Percentiles rank a stretch among this genome's conserved stretches.
These are phyloP conservation scores for Cyanistes caeruleus DNA, from an alignment of 2,113 vertebrate genomes.

Conservation along the genomic window DNA sequence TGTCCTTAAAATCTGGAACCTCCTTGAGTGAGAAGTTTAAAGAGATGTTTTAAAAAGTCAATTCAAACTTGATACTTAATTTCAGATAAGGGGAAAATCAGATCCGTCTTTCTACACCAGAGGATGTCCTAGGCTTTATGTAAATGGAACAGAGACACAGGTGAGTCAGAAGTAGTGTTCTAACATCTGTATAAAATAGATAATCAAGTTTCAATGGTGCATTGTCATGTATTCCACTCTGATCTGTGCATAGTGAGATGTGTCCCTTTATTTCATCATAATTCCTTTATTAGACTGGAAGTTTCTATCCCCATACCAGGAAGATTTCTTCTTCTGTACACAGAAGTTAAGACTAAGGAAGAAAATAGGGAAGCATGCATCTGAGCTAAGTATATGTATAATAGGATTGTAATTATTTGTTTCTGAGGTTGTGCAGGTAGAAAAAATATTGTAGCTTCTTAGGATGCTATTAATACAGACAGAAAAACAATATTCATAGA, in stretches of 20 bases:
- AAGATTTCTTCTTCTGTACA: not conserved
- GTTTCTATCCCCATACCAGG: not conserved
- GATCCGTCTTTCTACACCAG: not conserved
- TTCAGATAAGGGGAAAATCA: not conserved
- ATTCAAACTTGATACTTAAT: not conserved
- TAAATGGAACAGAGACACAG: not conserved
- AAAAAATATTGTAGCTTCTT: not conserved
- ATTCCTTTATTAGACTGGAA: not conserved
- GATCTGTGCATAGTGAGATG: not conserved
- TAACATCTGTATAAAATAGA: not conserved
- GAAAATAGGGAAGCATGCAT: fast-evolving
- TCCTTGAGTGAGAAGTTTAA: not conserved
- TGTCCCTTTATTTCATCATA: not conserved
- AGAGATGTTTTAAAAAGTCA: not conserved
- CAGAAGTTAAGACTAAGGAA: not conserved
- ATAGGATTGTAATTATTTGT: not conserved
- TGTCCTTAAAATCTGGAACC: not conserved
- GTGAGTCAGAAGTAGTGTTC: not conserved
- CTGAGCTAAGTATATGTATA: not conserved
- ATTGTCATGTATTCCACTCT: not conserved
- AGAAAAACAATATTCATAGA: not conserved
- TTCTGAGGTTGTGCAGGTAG: not conserved
- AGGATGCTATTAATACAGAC: not conserved
- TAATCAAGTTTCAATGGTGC: not conserved
- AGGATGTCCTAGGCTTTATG: not conserved